Evolutionary conservation across 2,888 invertebrate species (phyloP), one percentile per base, ranked within the genome.

Genomic region (Criorhina ranunculi): DNA sequence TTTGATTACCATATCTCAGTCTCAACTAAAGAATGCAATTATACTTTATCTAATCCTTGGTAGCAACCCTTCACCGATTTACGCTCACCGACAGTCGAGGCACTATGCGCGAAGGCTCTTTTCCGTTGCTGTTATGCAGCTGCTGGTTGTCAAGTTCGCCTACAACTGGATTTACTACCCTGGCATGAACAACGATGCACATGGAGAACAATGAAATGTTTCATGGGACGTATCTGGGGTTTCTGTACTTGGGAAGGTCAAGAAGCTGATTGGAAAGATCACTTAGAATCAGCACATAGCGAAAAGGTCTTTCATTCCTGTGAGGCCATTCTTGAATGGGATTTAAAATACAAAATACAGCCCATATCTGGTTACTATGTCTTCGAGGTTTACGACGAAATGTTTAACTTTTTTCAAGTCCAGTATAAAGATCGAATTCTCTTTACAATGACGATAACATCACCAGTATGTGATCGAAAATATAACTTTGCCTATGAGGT

Each of bases 211-310:
- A 90, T 91, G 90, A 90, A 90, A 83, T 91, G 91, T 79, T 92
- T 92, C 57, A 92, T 92, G 91, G 91, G 91, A 0, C 91, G 91
- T 46, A 90, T 92, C 3, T 92, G 91, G 91, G 90, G 94, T 70
- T 93, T 93, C 33, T 94, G 94, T 88, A 89, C 90, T 51, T 94
- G 94, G 94, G 92, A 93, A 87, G 94, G 94, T 0, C 91, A 93
- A 29, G 94, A 94, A 81, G 93, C 93, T 1, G 93, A 94, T 67
- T 94, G 94, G 94, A 93, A 94, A 91, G 93, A 94, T 86, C 94
- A 94, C 88, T 93, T 94, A 88, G 93, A 94, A 87, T 76, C 88
- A 31, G 91, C 93, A 11, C 94, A 94, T 87, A 91, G 91, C 62
- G 91, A 93, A 70, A 93, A 92, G 87, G 93, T 94, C 5, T 91